A percentile compares a stretch with the other conserved stretches of the same genome.
These are phyloP conservation scores for Sylvilagus floridanus DNA, from an alignment of 2,797 vertebrate species.

Conservation along the genomic window DNA sequence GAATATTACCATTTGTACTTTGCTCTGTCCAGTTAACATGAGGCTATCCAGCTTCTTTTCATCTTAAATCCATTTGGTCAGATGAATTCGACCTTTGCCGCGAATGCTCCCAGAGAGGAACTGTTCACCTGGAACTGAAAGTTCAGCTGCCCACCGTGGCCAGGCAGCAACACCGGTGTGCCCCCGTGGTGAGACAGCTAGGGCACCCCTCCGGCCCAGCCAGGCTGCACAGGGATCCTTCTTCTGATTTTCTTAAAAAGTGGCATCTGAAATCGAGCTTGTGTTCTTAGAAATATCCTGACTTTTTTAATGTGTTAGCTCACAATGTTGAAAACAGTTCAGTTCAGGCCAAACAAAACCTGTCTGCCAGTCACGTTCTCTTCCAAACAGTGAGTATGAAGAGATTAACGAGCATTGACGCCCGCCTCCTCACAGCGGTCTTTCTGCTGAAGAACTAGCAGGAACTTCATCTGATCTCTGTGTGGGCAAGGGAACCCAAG, in stretches of 20 bases:
- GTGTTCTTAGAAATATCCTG: background rate
- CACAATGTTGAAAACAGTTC: background rate
- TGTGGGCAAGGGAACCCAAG: too few relatives aligned
- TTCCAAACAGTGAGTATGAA: background rate
- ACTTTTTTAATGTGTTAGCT: background rate
- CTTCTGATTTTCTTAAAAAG: background rate
- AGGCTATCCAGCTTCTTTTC: conserved; percentile 30
- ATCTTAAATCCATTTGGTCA: conserved; percentile 4
- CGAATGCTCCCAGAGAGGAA: conserved; percentile 36
- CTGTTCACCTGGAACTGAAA: background rate
- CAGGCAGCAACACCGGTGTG: background rate
- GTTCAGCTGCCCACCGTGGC: background rate
- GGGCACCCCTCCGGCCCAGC: background rate
- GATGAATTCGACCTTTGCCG: background rate
- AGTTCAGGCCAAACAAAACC: background rate
- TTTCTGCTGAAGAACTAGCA: too few relatives aligned
- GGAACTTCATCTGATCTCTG: too few relatives aligned
- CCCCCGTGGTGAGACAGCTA: background rate
- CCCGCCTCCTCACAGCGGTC: background rate
- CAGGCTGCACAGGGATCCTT: background rate
- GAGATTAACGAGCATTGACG: background rate
- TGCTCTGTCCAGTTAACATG: background rate
- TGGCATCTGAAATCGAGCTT: background rate
- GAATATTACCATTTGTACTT: background rate
- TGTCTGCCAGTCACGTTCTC: background rate